phyloP scores from a whole-genome alignment of 1,140 invertebrate species.

The Platorchestia sp. region DNA sequence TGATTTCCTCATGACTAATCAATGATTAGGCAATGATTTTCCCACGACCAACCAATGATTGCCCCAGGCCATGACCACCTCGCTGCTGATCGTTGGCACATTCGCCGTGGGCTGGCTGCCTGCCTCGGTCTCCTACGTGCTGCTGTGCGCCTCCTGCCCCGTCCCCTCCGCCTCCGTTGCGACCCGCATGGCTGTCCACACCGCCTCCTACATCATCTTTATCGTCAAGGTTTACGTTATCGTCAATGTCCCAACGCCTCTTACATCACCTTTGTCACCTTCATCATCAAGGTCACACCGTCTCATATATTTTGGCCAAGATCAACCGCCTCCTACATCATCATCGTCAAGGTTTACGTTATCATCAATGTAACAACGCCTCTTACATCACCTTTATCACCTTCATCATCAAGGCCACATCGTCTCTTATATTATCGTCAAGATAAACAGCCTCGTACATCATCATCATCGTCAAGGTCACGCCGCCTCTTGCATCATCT shows the following conservation, averaged over 20 bases:
- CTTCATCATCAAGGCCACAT: no score
- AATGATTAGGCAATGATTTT: no score
- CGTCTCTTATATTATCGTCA: no score
- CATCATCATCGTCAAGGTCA: not conserved
- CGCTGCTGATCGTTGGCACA: slow-evolving; percentile 25
- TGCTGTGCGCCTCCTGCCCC: not conserved
- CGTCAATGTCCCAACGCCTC: no score
- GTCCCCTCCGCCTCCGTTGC: not conserved
- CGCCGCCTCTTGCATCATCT: no score
- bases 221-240: not conserved
- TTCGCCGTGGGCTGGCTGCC: not conserved
- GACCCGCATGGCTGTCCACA: not conserved
- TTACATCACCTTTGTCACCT: no score
- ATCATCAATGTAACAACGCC: not conserved
- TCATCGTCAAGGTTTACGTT: not conserved
- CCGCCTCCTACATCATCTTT: slow-evolving; percentile 1
- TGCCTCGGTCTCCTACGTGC: not conserved
- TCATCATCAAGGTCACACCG: no score
- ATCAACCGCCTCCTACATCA: not conserved
- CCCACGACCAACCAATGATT: no score
- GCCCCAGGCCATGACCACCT: not conserved
- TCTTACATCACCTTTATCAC: no score
- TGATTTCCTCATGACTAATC: no score
- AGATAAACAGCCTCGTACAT: not conserved
- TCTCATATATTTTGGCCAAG: no score